Base-by-base conservation (phyloP, 2,797 vertebrate species). In the Pantherophis vulpinus region DNA sequence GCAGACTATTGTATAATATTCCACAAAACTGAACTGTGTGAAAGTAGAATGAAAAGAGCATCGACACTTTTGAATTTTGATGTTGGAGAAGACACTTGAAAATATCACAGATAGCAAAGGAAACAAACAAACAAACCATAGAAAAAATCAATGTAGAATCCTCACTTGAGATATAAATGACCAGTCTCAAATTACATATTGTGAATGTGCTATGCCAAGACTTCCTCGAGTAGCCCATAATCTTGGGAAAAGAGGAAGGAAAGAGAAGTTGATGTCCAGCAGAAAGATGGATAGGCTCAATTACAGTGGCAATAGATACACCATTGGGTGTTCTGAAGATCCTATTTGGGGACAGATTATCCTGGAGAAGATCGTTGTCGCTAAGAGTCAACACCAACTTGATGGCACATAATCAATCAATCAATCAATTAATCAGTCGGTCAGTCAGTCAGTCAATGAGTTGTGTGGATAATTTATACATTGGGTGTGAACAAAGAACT, bases 401-500 rank as follows among this genome's bases (percentile, higher is more conserved):
- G 79, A 83, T 83, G 79, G 10, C 20, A 83, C 10, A 47, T 83
- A 25, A 47, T 83, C 74, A 79, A 23, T 79, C 66, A 74, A 9
- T 74, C 70, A 79, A 2, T 42, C 8, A 23, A 2, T 42, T 37
- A 23, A 1, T 42, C 74, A 47, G 8, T 11, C n/a, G 18, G 2
- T 32, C n/a, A 32, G 16, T 37, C 9, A 47, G 37, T 83, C 79
- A 83, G 23, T 83, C 79, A 83, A 47, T 83, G 37, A 25, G 20
- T 47, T 47, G 23, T 47, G 37, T 14, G 29, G 58, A 27, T 89
- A 88, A 47, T 91, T 86, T 91, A 59, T 90, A 74, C 2, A 59
- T 66, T 86, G 89, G 59, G 93, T 87, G 25, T 87, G 18, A 92
- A 92, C 54, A 88, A 95, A 92, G 90, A 70, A 98, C 99, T 98